Evolutionary conservation across 2,888 invertebrate species (phyloP).

Genomic region (Synergus itoensis): DNA sequence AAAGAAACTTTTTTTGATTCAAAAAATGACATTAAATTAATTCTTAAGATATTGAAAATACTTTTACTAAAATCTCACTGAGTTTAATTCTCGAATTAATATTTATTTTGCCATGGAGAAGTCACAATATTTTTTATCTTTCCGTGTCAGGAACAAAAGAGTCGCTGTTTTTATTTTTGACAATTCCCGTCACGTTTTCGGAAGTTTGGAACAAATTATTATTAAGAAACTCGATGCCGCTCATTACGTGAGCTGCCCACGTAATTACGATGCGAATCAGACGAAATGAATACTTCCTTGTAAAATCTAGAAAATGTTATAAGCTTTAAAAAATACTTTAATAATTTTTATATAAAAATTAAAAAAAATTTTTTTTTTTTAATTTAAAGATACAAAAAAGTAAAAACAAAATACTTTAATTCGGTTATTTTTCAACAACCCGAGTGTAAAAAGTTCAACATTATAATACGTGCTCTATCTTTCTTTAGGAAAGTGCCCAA

Average conservation of each 20-base stretch:
- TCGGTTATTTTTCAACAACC: background rate
- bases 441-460: background rate
- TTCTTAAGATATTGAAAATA: too few species aligned
- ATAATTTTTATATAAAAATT: too few species aligned
- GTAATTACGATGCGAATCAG: conserved; percentile 18
- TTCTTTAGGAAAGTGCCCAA: background rate
- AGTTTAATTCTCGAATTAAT: too few species aligned
- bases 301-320: background rate
- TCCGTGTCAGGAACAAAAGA: background rate
- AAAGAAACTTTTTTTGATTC: too few species aligned
- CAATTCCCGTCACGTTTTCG: conserved; percentile 29
- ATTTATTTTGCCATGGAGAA: background rate
- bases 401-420: background rate
- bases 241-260: background rate
- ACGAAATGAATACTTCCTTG: background rate
- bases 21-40: too few species aligned
- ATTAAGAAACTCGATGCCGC: conserved; percentile 2
- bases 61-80: too few species aligned
- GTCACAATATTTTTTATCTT: background rate
- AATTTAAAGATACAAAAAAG: too few species aligned
- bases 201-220: conserved; percentile 31
- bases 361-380: too few species aligned
- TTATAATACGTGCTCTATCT: background rate
- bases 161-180: background rate
- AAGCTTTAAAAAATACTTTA: too few species aligned